Evolutionary conservation across 2,797 vertebrate species (phyloP), one percentile per base, ranked within the genome.

Genomic region (Chelon auratus): DNA sequence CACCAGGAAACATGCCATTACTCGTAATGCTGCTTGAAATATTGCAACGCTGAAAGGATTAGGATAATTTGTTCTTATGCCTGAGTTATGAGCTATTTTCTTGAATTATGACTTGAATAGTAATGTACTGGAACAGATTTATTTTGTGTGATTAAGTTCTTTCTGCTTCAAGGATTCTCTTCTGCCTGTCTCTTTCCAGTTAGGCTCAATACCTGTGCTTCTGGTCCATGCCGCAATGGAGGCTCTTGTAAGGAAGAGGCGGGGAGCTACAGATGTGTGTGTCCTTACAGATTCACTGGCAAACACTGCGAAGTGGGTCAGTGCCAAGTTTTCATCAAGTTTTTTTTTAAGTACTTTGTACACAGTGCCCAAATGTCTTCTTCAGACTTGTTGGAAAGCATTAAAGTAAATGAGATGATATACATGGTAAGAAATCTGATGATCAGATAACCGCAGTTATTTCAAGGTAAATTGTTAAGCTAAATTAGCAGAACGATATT

Each of bases 261-360:
- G 0, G 95, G 94, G 10, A 94, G 94, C 72, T 99, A 98, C 93
- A 94, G 85, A 83, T 99, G 98, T 80, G 90, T 94, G 86, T 99
- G 98, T 90, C 96, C 97, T 0, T 98, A 97, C 91, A 95, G 96
- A 54, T 99, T 99, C 92, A 97, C 95, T 0, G 97, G 98, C 50
- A 96, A 95, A 88, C 96, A 98, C 93, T 99, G 97, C 11, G 98
- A 99, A 95, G 97, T 98, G 22, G 97, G 98, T 99, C 91, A 86
- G 95, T 92, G 55, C 17, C 12, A 10, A n/a, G 24, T 20, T 24
- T 33, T 33, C 30, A 33, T 33, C 30, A 6, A 6, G 5, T 33
- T 33, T 8, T 33, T 33, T 33, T 33, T 33, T 6, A 33, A 33
- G 30, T 7, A 9, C 53, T 67, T 55, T 62, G 47, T 39, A 30